Evolutionary conservation across 2,888 invertebrate species (phyloP).

Genomic region (Phortica okadai): DNA sequence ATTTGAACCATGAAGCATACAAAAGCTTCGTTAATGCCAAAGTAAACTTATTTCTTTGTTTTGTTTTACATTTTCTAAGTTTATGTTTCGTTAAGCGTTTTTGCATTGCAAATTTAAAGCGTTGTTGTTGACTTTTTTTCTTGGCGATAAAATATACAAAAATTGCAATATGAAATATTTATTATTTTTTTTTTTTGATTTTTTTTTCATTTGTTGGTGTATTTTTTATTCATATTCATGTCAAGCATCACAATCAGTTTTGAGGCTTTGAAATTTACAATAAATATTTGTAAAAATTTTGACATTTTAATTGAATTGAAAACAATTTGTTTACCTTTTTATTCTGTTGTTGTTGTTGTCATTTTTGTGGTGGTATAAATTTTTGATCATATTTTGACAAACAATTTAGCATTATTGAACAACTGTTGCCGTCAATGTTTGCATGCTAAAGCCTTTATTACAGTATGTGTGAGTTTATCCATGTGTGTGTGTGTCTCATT

Average conservation of each 20-base stretch:
- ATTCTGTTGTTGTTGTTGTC: constrained; percentile 40
- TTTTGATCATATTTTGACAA: constrained; percentile 11
- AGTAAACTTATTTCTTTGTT: too few species aligned
- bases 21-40: too few species aligned
- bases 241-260: too few species aligned
- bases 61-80: too few species aligned
- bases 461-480: neutral
- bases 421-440: constrained; percentile 1
- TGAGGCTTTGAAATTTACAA: too few species aligned
- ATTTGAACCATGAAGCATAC: too few species aligned
- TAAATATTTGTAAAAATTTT: constrained; percentile 46
- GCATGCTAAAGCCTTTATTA: neutral
- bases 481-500: constrained; percentile 45
- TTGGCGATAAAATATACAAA: neutral
- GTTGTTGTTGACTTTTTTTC: too few species aligned
- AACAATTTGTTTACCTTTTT: constrained; percentile 60
- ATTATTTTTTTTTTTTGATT: neutral
- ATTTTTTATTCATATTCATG: too few species aligned
- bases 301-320: constrained; percentile 68
- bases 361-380: constrained; percentile 29
- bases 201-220: too few species aligned
- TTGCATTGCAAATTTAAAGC: too few species aligned
- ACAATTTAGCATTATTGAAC: constrained; percentile 26
- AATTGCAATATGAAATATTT: neutral
- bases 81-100: too few species aligned